These are phyloP conservation scores for Chondrilla cf. caribensis DNA, from an alignment of 37 sponge, comb jelly and placozoan genomes.

Conservation along the genomic window DNA sequence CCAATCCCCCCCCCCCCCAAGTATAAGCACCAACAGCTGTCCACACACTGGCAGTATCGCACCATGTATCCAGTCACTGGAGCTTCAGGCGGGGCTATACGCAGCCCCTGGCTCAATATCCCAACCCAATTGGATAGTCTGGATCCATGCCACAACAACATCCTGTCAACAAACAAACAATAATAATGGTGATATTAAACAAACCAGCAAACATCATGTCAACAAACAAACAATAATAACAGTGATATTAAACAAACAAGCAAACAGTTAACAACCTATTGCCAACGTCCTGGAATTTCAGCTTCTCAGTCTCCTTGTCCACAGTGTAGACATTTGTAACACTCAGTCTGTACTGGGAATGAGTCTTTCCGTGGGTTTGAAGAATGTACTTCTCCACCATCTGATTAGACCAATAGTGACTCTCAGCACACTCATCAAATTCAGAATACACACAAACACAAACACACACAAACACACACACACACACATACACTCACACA, in stretches of 20 bases:
- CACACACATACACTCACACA: too few species aligned
- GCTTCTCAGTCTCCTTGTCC: constrained; percentile 63
- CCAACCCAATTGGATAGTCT: constrained; percentile 98
- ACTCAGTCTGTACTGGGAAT: constrained; percentile 67
- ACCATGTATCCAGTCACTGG: constrained; percentile 99
- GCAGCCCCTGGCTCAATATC: constrained; percentile 90
- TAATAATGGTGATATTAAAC: background rate
- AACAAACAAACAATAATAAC: background rate
- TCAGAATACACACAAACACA: too few species aligned
- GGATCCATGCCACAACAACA: constrained; percentile 97
- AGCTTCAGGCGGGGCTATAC: constrained; percentile 98
- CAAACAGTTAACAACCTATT: constrained; percentile 57
- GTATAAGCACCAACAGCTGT: too few species aligned
- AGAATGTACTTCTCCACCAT: constrained; percentile 76
- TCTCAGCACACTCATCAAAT: too few species aligned
- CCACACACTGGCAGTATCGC: too few species aligned
- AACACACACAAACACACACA: too few species aligned
- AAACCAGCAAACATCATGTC: background rate
- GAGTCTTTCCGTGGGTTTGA: constrained; percentile 90
- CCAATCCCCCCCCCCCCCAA: too few species aligned
- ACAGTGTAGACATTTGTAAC: constrained; percentile 74
- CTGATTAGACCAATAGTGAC: background rate
- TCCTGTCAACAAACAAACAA: constrained; percentile 35
- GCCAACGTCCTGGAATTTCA: constrained; percentile 76
- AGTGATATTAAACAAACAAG: background rate